Evolutionary conservation across 2,888 invertebrate species (phyloP).

Genomic region (Dasysyrphus albostriatus): DNA sequence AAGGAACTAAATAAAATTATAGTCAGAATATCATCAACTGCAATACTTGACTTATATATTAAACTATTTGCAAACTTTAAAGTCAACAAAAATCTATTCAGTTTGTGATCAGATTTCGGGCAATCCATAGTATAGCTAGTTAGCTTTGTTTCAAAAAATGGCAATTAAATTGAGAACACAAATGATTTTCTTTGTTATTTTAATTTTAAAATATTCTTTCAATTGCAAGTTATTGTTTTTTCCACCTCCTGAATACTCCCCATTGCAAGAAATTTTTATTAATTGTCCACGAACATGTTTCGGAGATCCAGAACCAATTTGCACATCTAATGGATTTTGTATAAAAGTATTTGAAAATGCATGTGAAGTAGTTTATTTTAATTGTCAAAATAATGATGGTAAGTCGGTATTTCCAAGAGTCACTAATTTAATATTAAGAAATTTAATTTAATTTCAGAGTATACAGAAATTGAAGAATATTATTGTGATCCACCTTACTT

Average conservation of each 20-base stretch:
- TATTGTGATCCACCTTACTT: slow-evolving; percentile 38
- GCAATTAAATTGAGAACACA: not conserved
- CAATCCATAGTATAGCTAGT: not conserved
- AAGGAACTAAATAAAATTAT: not conserved
- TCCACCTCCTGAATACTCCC: not conserved
- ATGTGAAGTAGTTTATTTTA: slow-evolving; percentile 47
- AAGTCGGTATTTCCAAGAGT: not conserved
- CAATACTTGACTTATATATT: not conserved
- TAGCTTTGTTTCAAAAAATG: not conserved
- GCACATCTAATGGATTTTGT: slow-evolving; percentile 62
- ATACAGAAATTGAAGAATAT: slow-evolving; percentile 21
- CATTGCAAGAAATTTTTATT: not conserved
- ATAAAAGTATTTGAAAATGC: slow-evolving; percentile 52
- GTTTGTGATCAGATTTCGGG: not conserved
- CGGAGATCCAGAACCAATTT: slow-evolving; percentile 18
- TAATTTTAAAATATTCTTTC: not conserved
- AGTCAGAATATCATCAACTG: not conserved
- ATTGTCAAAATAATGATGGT: slow-evolving; percentile 46
- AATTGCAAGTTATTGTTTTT: slow-evolving; percentile 8
- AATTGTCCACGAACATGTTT: slow-evolving; percentile 46
- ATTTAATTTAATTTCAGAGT: slow-evolving; percentile 26
- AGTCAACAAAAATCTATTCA: not conserved
- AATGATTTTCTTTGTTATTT: not conserved
- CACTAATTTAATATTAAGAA: not conserved
- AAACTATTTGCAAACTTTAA: not conserved